Base-by-base conservation (phyloP, 1,140 invertebrate genomes). In the Ganaspis sp. region DNA sequence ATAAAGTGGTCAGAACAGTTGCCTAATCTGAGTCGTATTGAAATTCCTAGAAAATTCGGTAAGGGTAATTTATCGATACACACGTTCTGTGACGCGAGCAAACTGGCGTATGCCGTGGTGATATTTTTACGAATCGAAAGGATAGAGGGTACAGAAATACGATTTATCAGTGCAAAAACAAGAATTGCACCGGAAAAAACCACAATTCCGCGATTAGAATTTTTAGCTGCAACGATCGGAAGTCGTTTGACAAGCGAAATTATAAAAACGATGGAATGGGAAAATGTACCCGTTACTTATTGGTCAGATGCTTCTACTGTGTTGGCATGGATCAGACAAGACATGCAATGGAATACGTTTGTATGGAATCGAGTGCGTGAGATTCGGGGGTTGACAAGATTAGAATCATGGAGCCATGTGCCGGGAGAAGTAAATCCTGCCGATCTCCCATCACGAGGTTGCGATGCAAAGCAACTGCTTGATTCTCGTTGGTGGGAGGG, bases 371-470 rank as follows among this genome's bases (percentile, higher is more conserved):
- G 78, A 15, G 53, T 80, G 34, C 34, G 53, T 9, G 78, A 76
- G 53, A 80, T 76, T 58, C 40, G 38, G 6, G 54, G 15, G 11
- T 29, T 80, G 15, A 40, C 58, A 6, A 53, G 23, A 17, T 4
- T 53, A 5, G 17, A 37, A 2, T 21, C 70, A 11, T 80, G 72
- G 69, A 21, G 70, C 26, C 54, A 80, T 23, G 72, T 77, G 37
- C 77, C 71, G 12, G 74, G 70, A 17, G 42, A 75, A 12, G 23
- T 75, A 17, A 92, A 91, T 79, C 88, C 90, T 17, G 89, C 88
- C 9, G 90, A 92, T 80, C 75, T 90, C 21, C 84, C 86, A 8
- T 91, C 89, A 11, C 74, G 90, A 78, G 90, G 90, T 34, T 89
- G 86, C 79, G 34, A 74, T 6, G 70, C 86, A 5, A 83, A 84